Conservation (phyloP, 2,113 vertebrate species). For the Pycnonotus jocosus region DNA sequence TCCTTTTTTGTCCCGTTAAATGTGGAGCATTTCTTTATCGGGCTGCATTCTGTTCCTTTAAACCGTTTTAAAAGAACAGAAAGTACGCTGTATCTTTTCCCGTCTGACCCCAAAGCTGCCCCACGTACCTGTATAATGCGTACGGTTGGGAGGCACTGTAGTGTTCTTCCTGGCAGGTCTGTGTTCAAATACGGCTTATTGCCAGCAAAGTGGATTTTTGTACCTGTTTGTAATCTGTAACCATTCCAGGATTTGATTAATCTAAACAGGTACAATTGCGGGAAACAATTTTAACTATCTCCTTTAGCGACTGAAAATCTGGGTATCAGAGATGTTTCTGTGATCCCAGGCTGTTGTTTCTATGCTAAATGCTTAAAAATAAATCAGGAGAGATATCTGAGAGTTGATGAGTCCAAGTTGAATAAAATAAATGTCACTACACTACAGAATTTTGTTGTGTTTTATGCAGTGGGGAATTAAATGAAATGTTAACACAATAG, state of each 20-base stretch:
- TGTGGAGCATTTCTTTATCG: fast-evolving
- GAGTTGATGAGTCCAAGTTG: neutral
- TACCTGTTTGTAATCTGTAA: fast-evolving
- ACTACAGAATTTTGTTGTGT: neutral
- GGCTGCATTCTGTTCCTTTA: fast-evolving
- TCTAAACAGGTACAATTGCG: fast-evolving
- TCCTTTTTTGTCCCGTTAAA: fast-evolving
- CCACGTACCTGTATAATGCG: fast-evolving
- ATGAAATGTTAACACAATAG: fast-evolving
- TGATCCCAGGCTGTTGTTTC: neutral
- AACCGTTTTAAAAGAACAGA: fast-evolving
- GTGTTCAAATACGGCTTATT: fast-evolving
- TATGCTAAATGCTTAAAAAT: neutral
- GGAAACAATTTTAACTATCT: neutral
- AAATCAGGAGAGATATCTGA: neutral
- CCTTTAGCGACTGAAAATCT: neutral
- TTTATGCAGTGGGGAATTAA: neutral
- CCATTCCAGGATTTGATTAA: neutral
- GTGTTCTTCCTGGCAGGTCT: neutral
- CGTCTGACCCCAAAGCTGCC: fast-evolving
- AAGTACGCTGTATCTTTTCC: fast-evolving
- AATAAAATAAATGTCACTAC: neutral
- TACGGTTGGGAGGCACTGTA: fast-evolving
- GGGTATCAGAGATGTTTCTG: neutral
- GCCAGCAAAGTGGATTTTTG: fast-evolving